Percentiles rank a stretch among this genome's conserved stretches.
Evolutionary conservation across 2,888 invertebrate species (phyloP).

Genomic region (Papilio gigon): DNA sequence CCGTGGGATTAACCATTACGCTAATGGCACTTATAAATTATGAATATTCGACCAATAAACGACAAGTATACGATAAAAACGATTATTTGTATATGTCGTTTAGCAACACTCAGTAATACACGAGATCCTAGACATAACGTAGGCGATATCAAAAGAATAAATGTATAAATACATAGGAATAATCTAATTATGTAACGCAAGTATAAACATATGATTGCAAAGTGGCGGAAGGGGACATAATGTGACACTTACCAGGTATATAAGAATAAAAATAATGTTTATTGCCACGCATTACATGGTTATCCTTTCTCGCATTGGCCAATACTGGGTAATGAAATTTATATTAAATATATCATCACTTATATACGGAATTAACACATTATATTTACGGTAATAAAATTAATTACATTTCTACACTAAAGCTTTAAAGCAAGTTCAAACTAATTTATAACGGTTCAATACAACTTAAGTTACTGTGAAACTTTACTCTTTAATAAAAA

Average conservation of each 20-base stretch:
- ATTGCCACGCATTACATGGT: conserved; percentile 18
- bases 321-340: not conserved
- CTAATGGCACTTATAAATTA: no score
- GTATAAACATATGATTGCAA: conserved; percentile 11
- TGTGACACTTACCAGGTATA: conserved; percentile 6
- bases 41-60: no score
- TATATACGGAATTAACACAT: not conserved
- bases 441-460: no score
- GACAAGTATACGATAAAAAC: no score
- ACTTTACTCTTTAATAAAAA: no score
- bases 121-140: not conserved
- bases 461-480: no score
- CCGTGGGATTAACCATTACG: no score
- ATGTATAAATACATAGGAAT: conserved; percentile 17
- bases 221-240: conserved; percentile 8
- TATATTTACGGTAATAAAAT: not conserved
- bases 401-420: no score
- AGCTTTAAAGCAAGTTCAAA: no score
- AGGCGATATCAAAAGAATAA: not conserved
- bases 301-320: not conserved
- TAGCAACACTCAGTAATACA: not conserved
- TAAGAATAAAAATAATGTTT: conserved; percentile 22
- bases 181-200: not conserved
- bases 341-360: not conserved
- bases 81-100: no score